Evolutionary conservation across 2,888 invertebrate genomes (phyloP).

Genomic region (Cheilosia impressa): DNA sequence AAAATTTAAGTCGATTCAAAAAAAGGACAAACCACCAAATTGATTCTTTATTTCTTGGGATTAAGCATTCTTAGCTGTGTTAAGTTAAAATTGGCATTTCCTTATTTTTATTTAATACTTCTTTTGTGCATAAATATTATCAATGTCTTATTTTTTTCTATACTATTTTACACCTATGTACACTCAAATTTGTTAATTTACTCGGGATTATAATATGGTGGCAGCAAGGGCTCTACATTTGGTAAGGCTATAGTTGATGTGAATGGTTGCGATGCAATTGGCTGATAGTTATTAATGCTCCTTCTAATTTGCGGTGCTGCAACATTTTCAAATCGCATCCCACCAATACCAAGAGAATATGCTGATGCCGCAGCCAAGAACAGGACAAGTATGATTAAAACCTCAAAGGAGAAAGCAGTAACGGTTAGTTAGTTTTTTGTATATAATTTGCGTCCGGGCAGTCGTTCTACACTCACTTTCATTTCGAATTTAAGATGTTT

Average conservation of each 20-base stretch:
- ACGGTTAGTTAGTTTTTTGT: neutral
- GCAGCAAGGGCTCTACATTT: neutral
- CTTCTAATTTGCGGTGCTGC: neutral
- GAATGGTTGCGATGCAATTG: neutral
- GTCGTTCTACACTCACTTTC: slow-evolving; percentile 38
- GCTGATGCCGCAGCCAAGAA: slow-evolving; percentile 32
- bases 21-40: neutral
- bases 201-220: neutral
- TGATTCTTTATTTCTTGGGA: neutral
- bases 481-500: slow-evolving; percentile 6
- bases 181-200: neutral
- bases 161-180: neutral
- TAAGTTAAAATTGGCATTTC: neutral
- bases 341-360: slow-evolving; percentile 5
- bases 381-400: slow-evolving; percentile 6
- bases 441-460: neutral
- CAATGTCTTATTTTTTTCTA: neutral
- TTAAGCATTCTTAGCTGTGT: neutral
- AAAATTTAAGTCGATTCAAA: too few species aligned
- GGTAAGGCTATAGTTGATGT: neutral
- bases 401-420: slow-evolving; percentile 3
- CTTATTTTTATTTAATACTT: neutral
- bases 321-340: neutral
- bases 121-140: neutral
- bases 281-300: neutral